Evolutionary conservation across 2,797 vertebrate genomes (phyloP), one percentile per base, ranked within the genome.

Genomic region (Odontamblyopus lacepedii): DNA sequence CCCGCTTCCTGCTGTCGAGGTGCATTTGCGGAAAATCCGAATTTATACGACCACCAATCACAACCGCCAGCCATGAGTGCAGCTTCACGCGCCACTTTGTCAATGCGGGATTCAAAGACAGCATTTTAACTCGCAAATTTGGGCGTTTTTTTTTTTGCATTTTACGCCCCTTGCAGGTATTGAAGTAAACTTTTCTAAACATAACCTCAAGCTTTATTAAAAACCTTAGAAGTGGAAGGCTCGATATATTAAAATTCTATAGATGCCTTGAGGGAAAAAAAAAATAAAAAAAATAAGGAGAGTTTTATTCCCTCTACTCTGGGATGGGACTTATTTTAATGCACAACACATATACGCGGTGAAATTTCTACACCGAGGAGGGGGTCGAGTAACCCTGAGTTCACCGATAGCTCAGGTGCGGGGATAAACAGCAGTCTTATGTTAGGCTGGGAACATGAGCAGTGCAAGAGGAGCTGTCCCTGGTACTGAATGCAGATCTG

Each of bases 1-100:
- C 71, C 79, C 76, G 77, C 88, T 84, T 81, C 76, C 67, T 73
- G 77, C 35, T 16, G n/a, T 67, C 68, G 51, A 69, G 55, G 55
- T 57, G 55, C 3, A 11, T 60, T 30, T 4, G 6, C 0, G 57
- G 29, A 27, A 60, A 60, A 30, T 60, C 27, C 3, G 55, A 26
- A 81, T 78, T 83, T 68, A 80, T 48, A 71, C 67, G 60, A 70
- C 79, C 66, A 51, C 60, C 63, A n/a, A 7, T 23, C 38, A 50
- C 44, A 32, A 57, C 50, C 35, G 61, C 16, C 0, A 29, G 63
- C 44, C 66, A n/a, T 11, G 41, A 51, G 55, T 51, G 35, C 3
- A 5, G 51, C 41, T 63, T 67, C 56, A 16, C 71, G 19, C 64
- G 70, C 70, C 81, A 71, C 41, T 70, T 70, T 70, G 61, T 78